Conservation (phyloP, 2,888 invertebrate genomes). For the Cyclophora punctaria region DNA sequence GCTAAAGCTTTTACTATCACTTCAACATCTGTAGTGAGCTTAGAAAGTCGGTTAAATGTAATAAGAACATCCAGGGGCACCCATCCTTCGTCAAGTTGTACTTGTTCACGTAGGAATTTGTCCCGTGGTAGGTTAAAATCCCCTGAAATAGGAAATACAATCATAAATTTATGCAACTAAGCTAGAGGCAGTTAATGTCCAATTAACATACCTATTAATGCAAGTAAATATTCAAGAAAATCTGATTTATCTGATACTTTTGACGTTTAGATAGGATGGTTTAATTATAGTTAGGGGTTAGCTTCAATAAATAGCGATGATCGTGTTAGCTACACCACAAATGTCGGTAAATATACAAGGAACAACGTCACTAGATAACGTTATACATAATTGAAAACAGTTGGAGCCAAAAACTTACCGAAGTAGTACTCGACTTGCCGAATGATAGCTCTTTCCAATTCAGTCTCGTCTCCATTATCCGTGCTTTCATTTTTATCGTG, state of each 20-base stretch:
- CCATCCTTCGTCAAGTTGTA: slow-evolving; percentile 93
- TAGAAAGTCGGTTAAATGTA: slow-evolving; percentile 90
- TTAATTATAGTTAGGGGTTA: not conserved
- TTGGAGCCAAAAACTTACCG: slow-evolving; percentile 37
- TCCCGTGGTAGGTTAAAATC: slow-evolving; percentile 94
- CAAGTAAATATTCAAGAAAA: not conserved
- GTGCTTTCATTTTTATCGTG: slow-evolving; percentile 25
- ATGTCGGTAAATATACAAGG: not conserved
- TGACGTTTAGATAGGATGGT: not conserved
- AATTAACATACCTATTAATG: not conserved
- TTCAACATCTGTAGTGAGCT: slow-evolving; percentile 79
- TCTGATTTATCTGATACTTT: not conserved
- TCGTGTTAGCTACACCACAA: not conserved
- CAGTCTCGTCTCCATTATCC: slow-evolving; percentile 32
- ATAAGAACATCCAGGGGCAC: slow-evolving; percentile 87
- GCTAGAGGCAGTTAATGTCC: too few relatives aligned
- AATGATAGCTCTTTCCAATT: slow-evolving; percentile 77
- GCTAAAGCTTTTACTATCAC: slow-evolving; percentile 84
- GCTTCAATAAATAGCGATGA: not conserved
- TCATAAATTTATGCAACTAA: too few relatives aligned
- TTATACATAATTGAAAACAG: not conserved
- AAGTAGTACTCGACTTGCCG: slow-evolving; percentile 81
- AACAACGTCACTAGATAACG: not conserved
- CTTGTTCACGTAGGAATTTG: slow-evolving; percentile 92
- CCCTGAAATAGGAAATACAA: slow-evolving; percentile 74